Percentiles rank a stretch among this genome's conserved stretches.
phyloP scores from a whole-genome alignment of 2,888 invertebrate genomes.

The Lingula anatina region DNA sequence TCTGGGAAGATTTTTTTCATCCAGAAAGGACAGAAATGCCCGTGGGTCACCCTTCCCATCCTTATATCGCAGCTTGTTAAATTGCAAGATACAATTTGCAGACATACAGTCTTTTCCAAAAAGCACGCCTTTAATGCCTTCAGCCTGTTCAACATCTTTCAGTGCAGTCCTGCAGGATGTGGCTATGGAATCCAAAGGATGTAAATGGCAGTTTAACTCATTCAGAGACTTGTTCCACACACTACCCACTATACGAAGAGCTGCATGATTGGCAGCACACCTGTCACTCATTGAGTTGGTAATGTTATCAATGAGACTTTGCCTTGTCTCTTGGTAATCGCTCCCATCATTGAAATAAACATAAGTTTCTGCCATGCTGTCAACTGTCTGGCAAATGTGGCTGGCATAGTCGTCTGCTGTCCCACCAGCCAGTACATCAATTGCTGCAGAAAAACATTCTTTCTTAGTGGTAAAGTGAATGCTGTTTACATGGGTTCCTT shows the following conservation, averaged over 20 bases:
- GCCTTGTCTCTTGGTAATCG: conserved; percentile 3
- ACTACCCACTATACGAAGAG: conserved; percentile 4
- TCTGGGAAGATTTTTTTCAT: conserved; percentile 1
- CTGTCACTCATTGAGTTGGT: conserved; percentile 13
- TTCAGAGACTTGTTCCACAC: conserved; percentile 7
- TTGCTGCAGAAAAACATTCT: conserved; percentile 4
- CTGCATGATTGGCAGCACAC: conserved; percentile 8
- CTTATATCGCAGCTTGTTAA: conserved; percentile 10
- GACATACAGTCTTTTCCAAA: conserved; percentile 12
- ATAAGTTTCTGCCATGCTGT: conserved; percentile 5
- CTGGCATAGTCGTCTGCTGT: conserved; percentile 10
- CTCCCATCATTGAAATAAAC: conserved; percentile 1
- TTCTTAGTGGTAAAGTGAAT: conserved; percentile 10
- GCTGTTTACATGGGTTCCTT: conserved; percentile 12
- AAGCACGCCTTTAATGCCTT: conserved; percentile 4
- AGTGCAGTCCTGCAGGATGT: conserved; percentile 4
- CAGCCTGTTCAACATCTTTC: conserved; percentile 4
- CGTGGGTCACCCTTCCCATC: conserved; percentile 10
- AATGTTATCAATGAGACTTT: conserved; percentile 7
- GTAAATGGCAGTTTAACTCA: conserved; percentile 13
- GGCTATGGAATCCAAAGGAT: conserved; percentile 8
- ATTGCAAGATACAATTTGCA: conserved; percentile 8
- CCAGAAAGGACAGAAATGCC: conserved; percentile 7
- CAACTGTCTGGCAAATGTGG: conserved; percentile 8
- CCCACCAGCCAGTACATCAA: conserved; percentile 12